These are phyloP conservation scores for Corydoras maculifer DNA, from an alignment of 2,113 vertebrate species.

Conservation along the genomic window DNA sequence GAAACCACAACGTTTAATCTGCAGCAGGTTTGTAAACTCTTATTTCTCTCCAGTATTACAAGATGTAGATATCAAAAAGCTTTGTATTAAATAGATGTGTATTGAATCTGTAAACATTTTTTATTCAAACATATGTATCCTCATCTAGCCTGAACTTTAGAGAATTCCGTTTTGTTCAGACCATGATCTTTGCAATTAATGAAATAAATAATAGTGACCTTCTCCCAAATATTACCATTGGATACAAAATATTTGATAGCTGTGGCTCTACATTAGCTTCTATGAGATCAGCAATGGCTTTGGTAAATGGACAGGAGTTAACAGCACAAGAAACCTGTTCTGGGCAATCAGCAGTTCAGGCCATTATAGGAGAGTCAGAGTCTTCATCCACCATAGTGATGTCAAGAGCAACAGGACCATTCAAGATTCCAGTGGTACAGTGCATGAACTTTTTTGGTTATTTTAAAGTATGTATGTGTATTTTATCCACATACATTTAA, in stretches of 20 bases:
- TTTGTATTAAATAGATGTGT: no score
- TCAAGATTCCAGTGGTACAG: slow-evolving; percentile 51
- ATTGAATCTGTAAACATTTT: no score
- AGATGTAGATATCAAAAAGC: no score
- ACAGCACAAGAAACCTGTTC: slow-evolving; percentile 38
- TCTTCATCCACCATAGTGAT: slow-evolving; percentile 50
- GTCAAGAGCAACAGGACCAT: slow-evolving; percentile 44
- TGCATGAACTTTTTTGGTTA: background rate
- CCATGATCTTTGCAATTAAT: slow-evolving; percentile 53
- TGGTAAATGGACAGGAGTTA: slow-evolving; percentile 47
- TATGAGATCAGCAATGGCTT: slow-evolving; percentile 44
- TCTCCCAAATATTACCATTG: slow-evolving; percentile 49
- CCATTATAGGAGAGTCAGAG: slow-evolving; percentile 47
- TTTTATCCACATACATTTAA: background rate
- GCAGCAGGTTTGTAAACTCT: slow-evolving; percentile 45
- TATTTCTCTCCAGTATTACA: background rate
- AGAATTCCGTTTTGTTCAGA: slow-evolving; percentile 48
- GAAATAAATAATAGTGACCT: slow-evolving; percentile 48
- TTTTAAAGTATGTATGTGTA: background rate
- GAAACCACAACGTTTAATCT: slow-evolving; percentile 40
- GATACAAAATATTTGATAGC: slow-evolving; percentile 52
- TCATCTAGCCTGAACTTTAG: slow-evolving; percentile 47
- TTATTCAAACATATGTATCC: background rate
- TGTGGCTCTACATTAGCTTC: slow-evolving; percentile 47
- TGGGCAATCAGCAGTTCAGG: slow-evolving; percentile 42